These are phyloP conservation scores for Drosophila fulvimacula DNA, from an alignment of 2,888 invertebrate species.

Conservation along the genomic window DNA sequence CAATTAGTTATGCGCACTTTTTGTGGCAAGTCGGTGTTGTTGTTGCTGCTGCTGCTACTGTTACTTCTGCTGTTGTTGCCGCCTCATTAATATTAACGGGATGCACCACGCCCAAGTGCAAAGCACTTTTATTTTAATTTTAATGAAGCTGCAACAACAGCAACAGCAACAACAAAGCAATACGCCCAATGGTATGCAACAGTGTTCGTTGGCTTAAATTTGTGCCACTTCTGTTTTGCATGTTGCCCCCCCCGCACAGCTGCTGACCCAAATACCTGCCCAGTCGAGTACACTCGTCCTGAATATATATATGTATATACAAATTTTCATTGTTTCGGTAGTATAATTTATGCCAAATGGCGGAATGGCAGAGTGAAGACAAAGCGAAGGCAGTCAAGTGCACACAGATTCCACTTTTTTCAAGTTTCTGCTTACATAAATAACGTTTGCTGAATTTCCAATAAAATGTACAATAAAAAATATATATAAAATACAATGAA, in stretches of 20 bases:
- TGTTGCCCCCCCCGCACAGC: slow-evolving; percentile 31
- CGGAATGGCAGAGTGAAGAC: slow-evolving; percentile 13
- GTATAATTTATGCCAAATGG: slow-evolving; percentile 59
- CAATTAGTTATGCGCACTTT: slow-evolving; percentile 58
- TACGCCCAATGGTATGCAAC: slow-evolving; percentile 51
- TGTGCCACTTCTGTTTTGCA: slow-evolving; percentile 71
- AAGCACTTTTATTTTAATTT: slow-evolving; percentile 38
- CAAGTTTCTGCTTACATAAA: slow-evolving; percentile 37
- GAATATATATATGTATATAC: slow-evolving; percentile 30
- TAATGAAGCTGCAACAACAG: slow-evolving; percentile 39
- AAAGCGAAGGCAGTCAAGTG: slow-evolving; percentile 54
- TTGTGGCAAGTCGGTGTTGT: slow-evolving; percentile 20
- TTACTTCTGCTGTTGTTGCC: not conserved
- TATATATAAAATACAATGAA: not conserved
- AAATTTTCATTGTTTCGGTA: slow-evolving; percentile 45
- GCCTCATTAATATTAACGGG: slow-evolving; percentile 56
- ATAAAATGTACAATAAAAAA: not conserved
- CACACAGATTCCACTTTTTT: slow-evolving; percentile 51
- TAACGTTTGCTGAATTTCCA: slow-evolving; percentile 6
- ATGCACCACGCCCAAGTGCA: slow-evolving; percentile 40
- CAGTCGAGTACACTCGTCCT: slow-evolving; percentile 15
- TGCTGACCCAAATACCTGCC: slow-evolving; percentile 69
- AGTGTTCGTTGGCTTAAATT: slow-evolving; percentile 55
- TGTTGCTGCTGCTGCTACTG: not conserved
- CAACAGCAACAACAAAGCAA: slow-evolving; percentile 5